These are phyloP conservation scores for Notoglanidium macrostoma DNA, from an alignment of 2,797 vertebrate species.

Conservation along the genomic window DNA sequence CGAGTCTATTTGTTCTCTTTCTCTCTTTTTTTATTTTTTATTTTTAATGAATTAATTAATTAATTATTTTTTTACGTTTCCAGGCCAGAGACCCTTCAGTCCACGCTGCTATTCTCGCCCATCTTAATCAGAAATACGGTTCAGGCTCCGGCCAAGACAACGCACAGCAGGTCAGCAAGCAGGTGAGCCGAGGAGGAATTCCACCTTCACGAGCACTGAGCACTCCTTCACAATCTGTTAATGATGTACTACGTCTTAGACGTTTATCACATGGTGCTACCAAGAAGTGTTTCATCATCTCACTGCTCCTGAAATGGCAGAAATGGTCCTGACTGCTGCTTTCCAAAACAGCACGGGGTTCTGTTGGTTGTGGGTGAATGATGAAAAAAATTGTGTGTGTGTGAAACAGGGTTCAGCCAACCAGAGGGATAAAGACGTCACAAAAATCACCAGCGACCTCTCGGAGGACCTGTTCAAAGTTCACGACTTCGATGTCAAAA, in stretches of 20 bases:
- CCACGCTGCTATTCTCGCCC: constrained; percentile 96
- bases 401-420: constrained; percentile 74
- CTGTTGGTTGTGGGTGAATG: neutral
- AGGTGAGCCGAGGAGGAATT: constrained; percentile 68
- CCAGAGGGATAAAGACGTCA: constrained; percentile 88
- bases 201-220: no score
- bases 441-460: constrained; percentile 92
- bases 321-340: neutral
- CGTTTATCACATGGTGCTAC: neutral
- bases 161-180: constrained; percentile 78
- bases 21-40: no score
- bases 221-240: no score
- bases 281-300: neutral
- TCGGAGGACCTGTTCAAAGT: constrained; percentile 99
- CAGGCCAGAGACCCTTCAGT: constrained; percentile 98
- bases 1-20: no score
- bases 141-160: constrained; percentile 84
- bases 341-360: neutral
- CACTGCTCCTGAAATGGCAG: neutral
- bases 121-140: constrained; percentile 97
- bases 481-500: constrained; percentile 98
- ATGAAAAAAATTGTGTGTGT: constrained; percentile 10
- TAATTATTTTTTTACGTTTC: neutral
- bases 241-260: neutral
- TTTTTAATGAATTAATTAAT: no score